A percentile compares a stretch with the other conserved stretches of the same genome.
Evolutionary conservation across 30 jellyfish, hydroid and myxozoan genomes (phyloP).

Genomic region (Hydra vulgaris): DNA sequence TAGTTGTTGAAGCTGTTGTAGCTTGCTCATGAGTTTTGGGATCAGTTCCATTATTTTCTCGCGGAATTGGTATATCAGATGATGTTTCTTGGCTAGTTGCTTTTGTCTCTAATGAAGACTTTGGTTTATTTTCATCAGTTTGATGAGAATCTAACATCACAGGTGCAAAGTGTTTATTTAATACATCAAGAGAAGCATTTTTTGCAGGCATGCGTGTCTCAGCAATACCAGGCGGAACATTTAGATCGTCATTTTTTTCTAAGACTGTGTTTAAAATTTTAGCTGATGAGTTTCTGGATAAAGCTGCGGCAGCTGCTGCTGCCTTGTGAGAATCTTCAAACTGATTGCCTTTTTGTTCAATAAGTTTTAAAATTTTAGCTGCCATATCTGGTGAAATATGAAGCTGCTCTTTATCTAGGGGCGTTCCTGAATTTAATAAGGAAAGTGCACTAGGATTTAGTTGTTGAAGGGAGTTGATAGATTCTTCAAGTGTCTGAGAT

Average conservation of each 20-base stretch:
- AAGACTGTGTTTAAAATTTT: conserved; percentile 18
- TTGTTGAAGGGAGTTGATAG: conserved; percentile 10
- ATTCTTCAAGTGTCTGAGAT: conserved; percentile 10
- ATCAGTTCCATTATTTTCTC: neutral
- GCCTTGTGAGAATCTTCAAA: conserved; percentile 58
- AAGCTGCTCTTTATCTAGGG: conserved; percentile 36
- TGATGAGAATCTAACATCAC: neutral
- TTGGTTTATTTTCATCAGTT: conserved; percentile 3
- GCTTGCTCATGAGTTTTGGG: conserved; percentile 8
- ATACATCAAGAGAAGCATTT: neutral
- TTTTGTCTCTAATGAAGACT: conserved; percentile 42
- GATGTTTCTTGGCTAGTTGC: conserved; percentile 81
- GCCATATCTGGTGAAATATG: conserved; percentile 80
- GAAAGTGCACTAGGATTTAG: neutral
- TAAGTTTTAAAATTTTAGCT: conserved; percentile 51
- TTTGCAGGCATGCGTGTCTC: neutral
- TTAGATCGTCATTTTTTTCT: neutral
- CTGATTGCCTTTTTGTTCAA: conserved; percentile 63
- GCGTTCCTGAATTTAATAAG: neutral
- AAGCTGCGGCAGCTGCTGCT: conserved; percentile 50
- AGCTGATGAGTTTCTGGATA: conserved; percentile 8
- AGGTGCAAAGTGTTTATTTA: neutral
- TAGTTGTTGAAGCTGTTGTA: conserved; percentile 11
- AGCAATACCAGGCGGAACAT: neutral
- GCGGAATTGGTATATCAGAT: neutral